These are phyloP conservation scores for Steatocranus sp. DNA, from an alignment of 2,797 vertebrate genomes.

Conservation along the genomic window DNA sequence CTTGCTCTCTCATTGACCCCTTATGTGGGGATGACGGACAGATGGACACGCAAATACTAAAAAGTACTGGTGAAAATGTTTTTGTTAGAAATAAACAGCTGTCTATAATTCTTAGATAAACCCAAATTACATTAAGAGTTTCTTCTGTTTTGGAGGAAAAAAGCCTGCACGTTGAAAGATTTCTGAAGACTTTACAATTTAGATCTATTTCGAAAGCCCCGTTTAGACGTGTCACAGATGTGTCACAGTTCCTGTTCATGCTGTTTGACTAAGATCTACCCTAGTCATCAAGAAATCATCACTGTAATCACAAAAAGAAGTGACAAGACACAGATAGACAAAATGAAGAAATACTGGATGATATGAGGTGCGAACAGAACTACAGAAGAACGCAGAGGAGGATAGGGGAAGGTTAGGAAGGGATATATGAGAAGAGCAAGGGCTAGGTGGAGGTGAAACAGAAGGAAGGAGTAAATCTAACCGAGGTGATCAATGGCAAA, in stretches of 20 bases:
- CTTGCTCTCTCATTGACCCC: neutral
- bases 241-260: neutral
- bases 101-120: neutral
- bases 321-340: neutral
- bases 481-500: neutral
- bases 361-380: neutral
- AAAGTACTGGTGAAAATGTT: conserved; percentile 8
- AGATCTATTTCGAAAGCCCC: neutral
- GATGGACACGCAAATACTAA: conserved; percentile 5
- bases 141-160: neutral
- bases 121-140: neutral
- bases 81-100: neutral
- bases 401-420: neutral
- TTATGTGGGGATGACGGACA: neutral
- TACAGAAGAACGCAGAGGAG: neutral
- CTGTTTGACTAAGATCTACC: neutral
- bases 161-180: neutral
- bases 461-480: neutral
- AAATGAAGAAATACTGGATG: neutral
- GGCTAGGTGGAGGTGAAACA: neutral
- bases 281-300: neutral
- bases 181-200: neutral
- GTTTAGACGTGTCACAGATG: neutral
- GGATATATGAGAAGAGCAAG: neutral
- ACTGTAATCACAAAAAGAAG: neutral